phyloP scores from a whole-genome alignment of 1,140 invertebrate genomes.

The Drosophila ananassae region DNA sequence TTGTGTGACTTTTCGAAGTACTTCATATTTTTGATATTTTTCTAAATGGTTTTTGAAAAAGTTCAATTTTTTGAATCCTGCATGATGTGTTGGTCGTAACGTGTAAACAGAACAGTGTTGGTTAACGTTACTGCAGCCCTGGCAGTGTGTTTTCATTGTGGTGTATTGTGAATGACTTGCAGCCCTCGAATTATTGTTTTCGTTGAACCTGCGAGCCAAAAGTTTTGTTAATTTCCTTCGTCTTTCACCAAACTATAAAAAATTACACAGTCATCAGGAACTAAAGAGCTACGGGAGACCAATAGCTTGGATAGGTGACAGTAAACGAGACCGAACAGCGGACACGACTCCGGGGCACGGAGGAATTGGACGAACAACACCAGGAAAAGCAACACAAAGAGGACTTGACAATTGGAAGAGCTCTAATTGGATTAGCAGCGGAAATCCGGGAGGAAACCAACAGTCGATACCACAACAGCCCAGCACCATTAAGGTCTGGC shows the following conservation, averaged over 20 bases:
- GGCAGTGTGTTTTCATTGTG: background rate
- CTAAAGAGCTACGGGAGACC: too few species aligned
- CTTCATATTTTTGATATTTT: too few species aligned
- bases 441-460: background rate
- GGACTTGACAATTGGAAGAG: conserved; percentile 1
- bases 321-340: background rate
- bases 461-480: background rate
- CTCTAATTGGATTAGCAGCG: conserved; percentile 30
- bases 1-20: background rate
- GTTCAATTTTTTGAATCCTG: background rate
- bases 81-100: background rate
- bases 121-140: background rate
- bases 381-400: conserved; percentile 3
- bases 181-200: conserved; percentile 52
- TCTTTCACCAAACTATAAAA: conserved; percentile 1
- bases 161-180: background rate
- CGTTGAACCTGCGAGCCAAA: conserved; percentile 27
- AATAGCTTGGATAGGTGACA: background rate
- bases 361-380: background rate
- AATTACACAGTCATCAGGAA: background rate
- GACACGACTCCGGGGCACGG: background rate
- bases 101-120: background rate
- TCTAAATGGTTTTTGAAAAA: background rate
- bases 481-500: conserved; percentile 36
- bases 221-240: conserved; percentile 15